phyloP scores from a whole-genome alignment of 1,140 invertebrate genomes.

The Aphelinus atriplicis region DNA sequence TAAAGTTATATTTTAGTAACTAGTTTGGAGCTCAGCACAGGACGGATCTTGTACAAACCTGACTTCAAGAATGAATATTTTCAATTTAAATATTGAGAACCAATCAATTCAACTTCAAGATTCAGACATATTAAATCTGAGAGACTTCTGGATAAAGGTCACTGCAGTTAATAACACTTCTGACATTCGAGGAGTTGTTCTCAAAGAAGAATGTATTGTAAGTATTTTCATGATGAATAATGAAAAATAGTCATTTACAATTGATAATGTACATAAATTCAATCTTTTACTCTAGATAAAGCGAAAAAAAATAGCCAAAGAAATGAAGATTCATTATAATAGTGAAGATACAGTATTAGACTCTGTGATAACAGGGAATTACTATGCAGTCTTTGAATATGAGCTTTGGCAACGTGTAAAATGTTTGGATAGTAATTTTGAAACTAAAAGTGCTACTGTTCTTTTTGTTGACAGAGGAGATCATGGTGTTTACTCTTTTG shows the following conservation, averaged over 20 bases:
- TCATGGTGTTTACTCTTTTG: background rate
- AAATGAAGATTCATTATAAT: slow-evolving; percentile 11
- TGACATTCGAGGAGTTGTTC: slow-evolving; percentile 2
- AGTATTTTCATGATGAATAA: background rate
- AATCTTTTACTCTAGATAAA: background rate
- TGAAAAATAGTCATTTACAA: background rate
- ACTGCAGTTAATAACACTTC: background rate
- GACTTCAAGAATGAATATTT: background rate
- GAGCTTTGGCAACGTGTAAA: slow-evolving; percentile 8
- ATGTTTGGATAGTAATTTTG: slow-evolving; percentile 1
- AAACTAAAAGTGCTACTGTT: background rate
- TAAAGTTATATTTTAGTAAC: too few relatives aligned
- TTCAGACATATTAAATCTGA: background rate
- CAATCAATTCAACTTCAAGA: background rate
- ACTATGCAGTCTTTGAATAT: slow-evolving; percentile 25
- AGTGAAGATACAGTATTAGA: background rate
- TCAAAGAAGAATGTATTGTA: slow-evolving; percentile 3
- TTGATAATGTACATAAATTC: too few relatives aligned
- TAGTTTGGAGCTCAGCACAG: too few relatives aligned
- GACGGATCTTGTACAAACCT: too few relatives aligned
- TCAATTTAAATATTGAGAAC: background rate
- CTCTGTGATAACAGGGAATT: background rate
- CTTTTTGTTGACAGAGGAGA: slow-evolving; percentile 19
- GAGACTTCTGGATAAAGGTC: slow-evolving; percentile 10
- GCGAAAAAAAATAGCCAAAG: background rate